Evolutionary conservation across 2,888 invertebrate species (phyloP), one percentile per base, ranked within the genome.

Genomic region (Acanthosoma haemorrhoidale): DNA sequence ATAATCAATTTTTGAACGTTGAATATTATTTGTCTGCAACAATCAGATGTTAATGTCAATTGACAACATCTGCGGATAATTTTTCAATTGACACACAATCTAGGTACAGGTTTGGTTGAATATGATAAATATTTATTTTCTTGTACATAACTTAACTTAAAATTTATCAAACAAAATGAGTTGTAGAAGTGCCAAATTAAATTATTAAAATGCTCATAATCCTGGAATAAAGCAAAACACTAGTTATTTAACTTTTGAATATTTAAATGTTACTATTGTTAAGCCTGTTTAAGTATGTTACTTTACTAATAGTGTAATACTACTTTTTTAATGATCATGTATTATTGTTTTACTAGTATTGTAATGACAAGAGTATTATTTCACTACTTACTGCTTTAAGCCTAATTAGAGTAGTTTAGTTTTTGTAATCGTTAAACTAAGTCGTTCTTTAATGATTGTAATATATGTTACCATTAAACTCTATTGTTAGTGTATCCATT

Each of bases 131-230:
- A n/a, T n/a, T n/a, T n/a, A n/a, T n/a, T n/a, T n/a, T n/a, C n/a
- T n/a, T n/a, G n/a, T n/a, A n/a, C n/a, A n/a, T n/a, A n/a, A n/a
- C n/a, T n/a, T n/a, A n/a, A n/a, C n/a, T n/a, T n/a, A 51, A 13
- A 51, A 51, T 51, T 25, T 13, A 25, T n/a, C 51, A 51, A 25
- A 25, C 25, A 43, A 43, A 51, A n/a, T 51, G 51, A 51, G 25
- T 51, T 25, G 51, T 51, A 25, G 25, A 51, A 51, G 51, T 51
- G 51, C 51, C 51, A 51, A 51, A 51, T n/a, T n/a, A n/a, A n/a
- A n/a, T n/a, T n/a, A 51, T n/a, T 51, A 25, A 43, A 51, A 51
- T 21, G 51, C 51, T 51, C 51, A 51, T 25, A 4, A 25, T 25
- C 25, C 21, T 51, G 21, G 18, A 13, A 43, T 21, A 43, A 43